Base-by-base conservation (phyloP, 2,797 vertebrate genomes). In the Cryptoprocta ferox region DNA sequence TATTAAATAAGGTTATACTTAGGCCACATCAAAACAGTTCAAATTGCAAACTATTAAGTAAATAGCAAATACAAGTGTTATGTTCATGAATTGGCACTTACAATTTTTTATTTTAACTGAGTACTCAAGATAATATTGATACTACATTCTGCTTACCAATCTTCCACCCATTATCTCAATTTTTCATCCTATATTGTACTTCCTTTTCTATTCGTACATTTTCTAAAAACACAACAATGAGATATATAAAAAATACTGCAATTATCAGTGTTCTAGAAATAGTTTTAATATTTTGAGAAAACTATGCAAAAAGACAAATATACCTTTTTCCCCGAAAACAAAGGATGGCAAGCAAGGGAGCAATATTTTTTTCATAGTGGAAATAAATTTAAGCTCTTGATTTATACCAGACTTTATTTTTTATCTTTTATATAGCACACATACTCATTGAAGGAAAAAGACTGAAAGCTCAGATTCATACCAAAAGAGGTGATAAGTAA, bases 351-450 rank as follows among this genome's bases (percentile, higher is more conserved):
- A n/a, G n/a, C n/a, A n/a, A n/a, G n/a, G n/a, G n/a, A n/a, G 66
- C 59, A 91, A 90, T 56, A 32, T 50, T 95, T 96, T 92, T 83
- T 65, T 97, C 73, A 83, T 3, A 89, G 37, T 37, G 95, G 48
- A 89, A 97, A 97, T 81, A 97, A 84, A 86, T 75, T 42, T 79
- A 94, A 95, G 39, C 1, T 80, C 45, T 78, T 87, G 11, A 96
- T 97, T 97, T 89, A 82, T 93, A 98, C 95, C 97, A 96, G 91
- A 96, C 88, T 98, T 97, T 97, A 95, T 97, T 98, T 97, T 96
- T 86, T 96, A 42, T 53, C 30, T 95, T 73, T 89, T 85, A 68
- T 70, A 88, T 87, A 70, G 28, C 85, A 97, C 89, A 97, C 37
- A 89, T 91, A 95, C 63, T 98, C 66, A 93, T 3, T 81, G 32